These are phyloP conservation scores for Bolborhynchus lineola DNA, from an alignment of 2,113 vertebrate species.

Conservation along the genomic window DNA sequence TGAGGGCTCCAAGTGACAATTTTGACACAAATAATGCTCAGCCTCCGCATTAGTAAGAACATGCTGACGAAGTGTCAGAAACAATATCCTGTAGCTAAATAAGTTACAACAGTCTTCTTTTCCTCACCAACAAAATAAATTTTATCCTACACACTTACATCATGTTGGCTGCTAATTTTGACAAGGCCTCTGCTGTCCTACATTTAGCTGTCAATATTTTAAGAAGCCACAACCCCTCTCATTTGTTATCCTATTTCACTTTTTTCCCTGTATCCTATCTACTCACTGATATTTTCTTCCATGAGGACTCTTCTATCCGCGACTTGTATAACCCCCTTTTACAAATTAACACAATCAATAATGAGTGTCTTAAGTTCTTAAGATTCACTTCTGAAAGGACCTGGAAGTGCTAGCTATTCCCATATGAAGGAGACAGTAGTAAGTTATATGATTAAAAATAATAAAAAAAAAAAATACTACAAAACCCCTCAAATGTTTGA, in stretches of 20 bases:
- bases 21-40: slow-evolving; percentile 7
- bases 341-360: not conserved
- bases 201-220: not conserved
- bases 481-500: not conserved
- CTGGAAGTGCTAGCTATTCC: not conserved
- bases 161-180: not conserved
- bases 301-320: not conserved
- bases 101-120: not conserved
- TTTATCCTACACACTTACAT: slow-evolving; percentile 13
- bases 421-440: not conserved
- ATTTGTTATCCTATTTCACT: not conserved
- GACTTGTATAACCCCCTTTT: not conserved
- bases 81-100: slow-evolving; percentile 9
- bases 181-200: not conserved
- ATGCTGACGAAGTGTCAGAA: not conserved
- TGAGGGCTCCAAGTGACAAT: not conserved
- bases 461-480: not conserved
- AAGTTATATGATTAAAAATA: not conserved
- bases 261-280: not conserved
- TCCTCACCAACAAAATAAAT: not conserved
- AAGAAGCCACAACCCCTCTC: not conserved
- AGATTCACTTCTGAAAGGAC: not conserved
- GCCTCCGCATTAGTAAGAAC: not conserved
- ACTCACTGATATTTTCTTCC: not conserved
- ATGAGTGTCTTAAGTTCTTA: not conserved